A percentile compares a stretch with the other conserved stretches of the same genome.
Evolutionary conservation across 1,140 invertebrate species (phyloP).

Genomic region (Carposina sasakii): DNA sequence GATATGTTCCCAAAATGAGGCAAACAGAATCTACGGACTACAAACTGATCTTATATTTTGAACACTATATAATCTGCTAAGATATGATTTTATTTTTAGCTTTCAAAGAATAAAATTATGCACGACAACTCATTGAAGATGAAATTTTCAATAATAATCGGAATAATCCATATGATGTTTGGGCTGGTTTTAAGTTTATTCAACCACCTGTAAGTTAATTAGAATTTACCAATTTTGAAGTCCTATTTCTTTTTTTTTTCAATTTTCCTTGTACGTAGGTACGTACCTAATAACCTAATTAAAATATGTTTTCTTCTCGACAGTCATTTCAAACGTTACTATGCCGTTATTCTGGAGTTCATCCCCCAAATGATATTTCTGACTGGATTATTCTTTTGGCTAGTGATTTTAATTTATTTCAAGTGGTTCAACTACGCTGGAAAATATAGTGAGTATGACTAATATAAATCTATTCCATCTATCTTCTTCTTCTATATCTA

Average conservation of each 20-base stretch:
- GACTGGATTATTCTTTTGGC: slow-evolving; percentile 86
- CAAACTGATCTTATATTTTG: not conserved
- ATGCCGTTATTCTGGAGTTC: slow-evolving; percentile 87
- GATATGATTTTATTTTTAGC: slow-evolving; percentile 70
- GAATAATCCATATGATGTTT: slow-evolving; percentile 93
- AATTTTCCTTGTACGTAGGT: not conserved
- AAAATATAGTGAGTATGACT: slow-evolving; percentile 41
- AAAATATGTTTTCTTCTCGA: not conserved
- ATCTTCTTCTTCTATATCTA: too few species aligned
- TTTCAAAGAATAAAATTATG: slow-evolving; percentile 90
- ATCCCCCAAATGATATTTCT: slow-evolving; percentile 91
- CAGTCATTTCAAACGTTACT: slow-evolving; percentile 80
- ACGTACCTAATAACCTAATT: not conserved
- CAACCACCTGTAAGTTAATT: slow-evolving; percentile 83
- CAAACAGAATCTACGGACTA: not conserved
- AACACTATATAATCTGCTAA: slow-evolving; percentile 18
- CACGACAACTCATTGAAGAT: slow-evolving; percentile 95
- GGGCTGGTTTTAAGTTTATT: slow-evolving; percentile 85
- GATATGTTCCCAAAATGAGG: too few species aligned
- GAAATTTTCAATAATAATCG: slow-evolving; percentile 94
- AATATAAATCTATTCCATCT: too few species aligned
- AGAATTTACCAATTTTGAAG: not conserved
- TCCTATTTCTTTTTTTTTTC: not conserved
- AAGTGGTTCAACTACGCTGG: slow-evolving; percentile 87
- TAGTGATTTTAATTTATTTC: slow-evolving; percentile 85